phyloP scores from a whole-genome alignment of 2,888 invertebrate species.

The Epinotia ramella region DNA sequence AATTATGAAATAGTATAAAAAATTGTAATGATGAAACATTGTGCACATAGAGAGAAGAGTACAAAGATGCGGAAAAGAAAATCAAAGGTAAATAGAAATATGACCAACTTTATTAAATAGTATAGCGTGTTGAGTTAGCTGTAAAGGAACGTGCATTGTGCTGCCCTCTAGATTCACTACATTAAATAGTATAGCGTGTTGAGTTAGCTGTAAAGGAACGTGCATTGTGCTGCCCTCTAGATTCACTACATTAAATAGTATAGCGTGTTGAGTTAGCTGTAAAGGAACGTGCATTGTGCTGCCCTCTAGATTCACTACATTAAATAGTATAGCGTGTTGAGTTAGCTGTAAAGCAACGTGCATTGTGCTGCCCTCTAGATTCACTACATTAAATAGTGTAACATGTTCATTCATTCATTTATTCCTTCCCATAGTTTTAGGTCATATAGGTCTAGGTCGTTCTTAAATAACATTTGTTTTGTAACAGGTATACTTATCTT shows the following conservation, averaged over 20 bases:
- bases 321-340: too few species aligned
- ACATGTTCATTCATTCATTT: too few species aligned
- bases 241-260: neutral
- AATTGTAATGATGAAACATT: constrained; percentile 4
- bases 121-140: too few species aligned
- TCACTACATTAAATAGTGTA: neutral
- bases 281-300: neutral
- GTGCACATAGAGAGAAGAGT: neutral
- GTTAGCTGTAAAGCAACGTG: neutral
- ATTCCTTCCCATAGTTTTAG: too few species aligned
- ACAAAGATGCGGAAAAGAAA: neutral
- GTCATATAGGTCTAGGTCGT: too few species aligned
- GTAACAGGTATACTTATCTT: too few species aligned
- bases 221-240: constrained; percentile 29
- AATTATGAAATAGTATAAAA: too few species aligned
- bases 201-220: neutral
- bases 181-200: too few species aligned
- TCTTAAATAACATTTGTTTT: too few species aligned
- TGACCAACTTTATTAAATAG: too few species aligned
- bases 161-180: constrained; percentile 25
- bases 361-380: constrained; percentile 30
- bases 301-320: constrained; percentile 18
- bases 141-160: neutral
- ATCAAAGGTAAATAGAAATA: neutral
- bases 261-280: too few species aligned